phyloP scores from a whole-genome alignment of 2,113 vertebrate genomes.

The Zeus faber region DNA sequence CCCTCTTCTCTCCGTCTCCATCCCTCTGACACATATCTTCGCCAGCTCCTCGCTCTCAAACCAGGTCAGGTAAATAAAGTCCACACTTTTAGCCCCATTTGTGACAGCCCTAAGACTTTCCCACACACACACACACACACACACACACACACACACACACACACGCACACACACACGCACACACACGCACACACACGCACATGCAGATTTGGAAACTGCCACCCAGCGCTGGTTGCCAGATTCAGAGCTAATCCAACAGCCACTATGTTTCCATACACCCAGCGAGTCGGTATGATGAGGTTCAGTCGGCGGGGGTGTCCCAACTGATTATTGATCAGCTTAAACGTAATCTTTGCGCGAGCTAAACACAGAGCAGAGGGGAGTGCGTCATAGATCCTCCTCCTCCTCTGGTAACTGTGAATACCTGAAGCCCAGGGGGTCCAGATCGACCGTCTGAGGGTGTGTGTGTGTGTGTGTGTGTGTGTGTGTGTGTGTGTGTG shows the following conservation, averaged over 20 bases:
- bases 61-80: constrained; percentile 69
- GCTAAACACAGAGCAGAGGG: constrained; percentile 39
- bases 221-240: constrained; percentile 4
- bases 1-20: constrained; percentile 5
- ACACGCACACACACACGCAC: constrained; percentile 2
- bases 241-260: constrained; percentile 10
- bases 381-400: constrained; percentile 30
- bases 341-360: constrained; percentile 45
- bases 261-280: not conserved
- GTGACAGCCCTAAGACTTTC: constrained; percentile 38
- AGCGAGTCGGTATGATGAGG: not conserved
- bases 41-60: constrained; percentile 51
- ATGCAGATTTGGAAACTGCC: not conserved
- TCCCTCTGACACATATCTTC: constrained; percentile 31
- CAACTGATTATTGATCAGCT: constrained; percentile 64
- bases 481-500: not conserved
- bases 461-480: constrained; percentile 2
- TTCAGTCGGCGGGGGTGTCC: constrained; percentile 21
- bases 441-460: constrained; percentile 27
- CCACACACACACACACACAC: constrained; percentile 13
- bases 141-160: not conserved
- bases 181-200: not conserved
- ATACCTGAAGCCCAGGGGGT: constrained; percentile 19
- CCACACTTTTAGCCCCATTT: constrained; percentile 59
- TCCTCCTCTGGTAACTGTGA: constrained; percentile 1